phyloP scores from a whole-genome alignment of 2,888 invertebrate genomes.

The Hypena proboscidalis region DNA sequence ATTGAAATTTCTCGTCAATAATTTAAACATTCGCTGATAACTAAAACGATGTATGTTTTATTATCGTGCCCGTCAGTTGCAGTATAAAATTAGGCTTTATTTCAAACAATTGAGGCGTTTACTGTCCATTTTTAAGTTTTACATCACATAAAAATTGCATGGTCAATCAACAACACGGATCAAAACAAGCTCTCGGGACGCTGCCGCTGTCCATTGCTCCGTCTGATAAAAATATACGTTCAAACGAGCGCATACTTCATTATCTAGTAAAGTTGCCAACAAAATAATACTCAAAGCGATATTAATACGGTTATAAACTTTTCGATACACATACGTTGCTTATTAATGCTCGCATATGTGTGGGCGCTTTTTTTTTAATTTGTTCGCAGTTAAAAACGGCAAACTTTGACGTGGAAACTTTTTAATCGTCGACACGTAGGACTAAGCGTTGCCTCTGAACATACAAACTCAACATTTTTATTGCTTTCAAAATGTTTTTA shows the following conservation, averaged over 20 bases:
- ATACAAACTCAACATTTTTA: conserved; percentile 46
- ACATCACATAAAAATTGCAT: conserved; percentile 2
- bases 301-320: conserved; percentile 53
- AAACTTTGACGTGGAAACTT: conserved; percentile 62
- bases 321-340: conserved; percentile 48
- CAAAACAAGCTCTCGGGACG: conserved; percentile 1
- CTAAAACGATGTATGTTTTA: no score
- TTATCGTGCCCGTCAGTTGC: no score
- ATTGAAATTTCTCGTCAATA: no score
- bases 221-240: conserved; percentile 15
- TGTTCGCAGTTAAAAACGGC: conserved; percentile 55
- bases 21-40: no score
- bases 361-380: conserved; percentile 49
- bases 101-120: background rate
- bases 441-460: conserved; percentile 52
- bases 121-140: conserved; percentile 7
- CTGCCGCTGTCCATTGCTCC: conserved; percentile 1
- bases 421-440: conserved; percentile 60
- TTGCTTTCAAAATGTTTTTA: conserved; percentile 48
- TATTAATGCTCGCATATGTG: conserved; percentile 44
- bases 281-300: conserved; percentile 45
- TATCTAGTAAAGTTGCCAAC: conserved; percentile 40
- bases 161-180: conserved; percentile 11
- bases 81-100: background rate
- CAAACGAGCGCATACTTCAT: conserved; percentile 36